Evolutionary conservation across 2,113 vertebrate species (phyloP).

Genomic region (Antennarius striatus): DNA sequence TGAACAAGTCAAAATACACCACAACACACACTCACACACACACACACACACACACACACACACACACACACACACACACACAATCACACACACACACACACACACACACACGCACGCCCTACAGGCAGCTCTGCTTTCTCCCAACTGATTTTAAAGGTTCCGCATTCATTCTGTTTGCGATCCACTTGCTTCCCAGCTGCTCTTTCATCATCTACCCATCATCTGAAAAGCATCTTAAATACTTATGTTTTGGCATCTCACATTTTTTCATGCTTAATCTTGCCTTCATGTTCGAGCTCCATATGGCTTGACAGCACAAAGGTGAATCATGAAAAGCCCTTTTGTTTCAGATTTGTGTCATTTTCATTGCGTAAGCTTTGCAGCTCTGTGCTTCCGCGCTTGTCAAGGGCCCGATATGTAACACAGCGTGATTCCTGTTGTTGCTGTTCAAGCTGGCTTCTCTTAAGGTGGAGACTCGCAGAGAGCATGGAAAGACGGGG

Average conservation of each 20-base stretch:
- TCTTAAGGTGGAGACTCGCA: conserved; percentile 32
- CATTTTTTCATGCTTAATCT: conserved; percentile 45
- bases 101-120: background rate
- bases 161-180: conserved; percentile 49
- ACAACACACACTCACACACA: too few relatives aligned
- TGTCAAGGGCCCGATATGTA: conserved; percentile 34
- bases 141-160: conserved; percentile 59
- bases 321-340: conserved; percentile 63
- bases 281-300: conserved; percentile 58
- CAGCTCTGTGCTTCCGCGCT: conserved; percentile 25
- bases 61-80: background rate
- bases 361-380: conserved; percentile 54
- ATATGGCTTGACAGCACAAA: conserved; percentile 56
- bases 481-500: conserved; percentile 4
- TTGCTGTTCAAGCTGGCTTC: conserved; percentile 33
- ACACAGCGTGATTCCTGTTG: conserved; percentile 42
- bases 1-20: conserved; percentile 36
- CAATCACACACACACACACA: background rate
- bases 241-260: conserved; percentile 52
- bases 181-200: conserved; percentile 31
- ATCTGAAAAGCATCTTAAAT: conserved; percentile 73
- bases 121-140: conserved; percentile 45
- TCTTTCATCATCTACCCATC: conserved; percentile 71
- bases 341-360: conserved; percentile 70
- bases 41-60: background rate